Base-by-base conservation (phyloP, 2,797 vertebrate genomes). In the Tolypeutes matacus region DNA sequence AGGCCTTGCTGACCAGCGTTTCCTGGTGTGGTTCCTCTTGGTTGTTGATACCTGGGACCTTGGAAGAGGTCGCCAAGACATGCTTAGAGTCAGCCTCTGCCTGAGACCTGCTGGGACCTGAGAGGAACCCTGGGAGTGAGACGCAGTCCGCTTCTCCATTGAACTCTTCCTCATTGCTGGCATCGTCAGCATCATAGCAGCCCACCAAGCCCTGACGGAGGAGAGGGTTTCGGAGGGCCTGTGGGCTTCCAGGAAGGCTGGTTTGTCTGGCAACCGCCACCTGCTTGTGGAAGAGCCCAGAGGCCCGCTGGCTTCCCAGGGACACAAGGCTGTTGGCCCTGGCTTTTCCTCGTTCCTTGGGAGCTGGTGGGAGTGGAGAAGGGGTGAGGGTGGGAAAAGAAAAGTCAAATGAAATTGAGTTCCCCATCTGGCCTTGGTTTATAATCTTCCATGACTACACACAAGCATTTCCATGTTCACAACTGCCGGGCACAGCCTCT, bases 211-310 rank as follows among this genome's bases (percentile, higher is more conserved):
- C 98, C 98, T 99, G 99, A 4, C 99, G 98, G 64, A 99, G 98
- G 23, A 99, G 99, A 3, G 99, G 99, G 97, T 99, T 99, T 82
- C 99, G 98, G n/a, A 98, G 90, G 14, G 97, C 98, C 87, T 98
- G 98, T 0, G 99, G 98, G 96, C 99, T 99, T 17, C 98, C 98
- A 0, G 98, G 98, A 31, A 98, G 95, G 39, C 98, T 98, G 89
- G 98, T 97, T 0, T 98, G 99, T 72, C 97, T 97, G 64, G 97
- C 96, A 0, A 96, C 51, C 3, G 99, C 98, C 86, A 86, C 64
- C 0, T 97, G 98, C 84, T 97, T 98, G 85, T 94, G 97, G 39
- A 97, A 95, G 94, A 97, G 96, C 46, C 94, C 89, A 0, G 97
- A 94, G 0, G 84, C 18, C 77, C 98, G 96, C 27, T 98, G 98